phyloP scores from a whole-genome alignment of 2,113 vertebrate species.

The Myotis davidii region DNA sequence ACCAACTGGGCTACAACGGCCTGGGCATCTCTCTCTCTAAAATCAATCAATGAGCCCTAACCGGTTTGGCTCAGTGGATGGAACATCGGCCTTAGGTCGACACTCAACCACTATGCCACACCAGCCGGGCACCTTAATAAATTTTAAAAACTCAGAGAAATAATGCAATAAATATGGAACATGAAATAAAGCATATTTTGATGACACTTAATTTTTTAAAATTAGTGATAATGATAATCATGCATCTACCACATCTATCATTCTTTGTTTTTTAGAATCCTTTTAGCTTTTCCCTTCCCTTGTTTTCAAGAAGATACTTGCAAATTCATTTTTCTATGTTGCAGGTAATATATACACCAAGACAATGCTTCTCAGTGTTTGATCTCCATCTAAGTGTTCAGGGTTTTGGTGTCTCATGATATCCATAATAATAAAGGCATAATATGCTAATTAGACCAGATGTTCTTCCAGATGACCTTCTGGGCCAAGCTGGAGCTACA shows the following conservation, averaged over 20 bases:
- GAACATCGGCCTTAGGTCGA: too few relatives aligned
- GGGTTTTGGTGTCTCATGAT: not conserved
- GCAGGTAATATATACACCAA: not conserved
- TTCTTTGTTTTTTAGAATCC: not conserved
- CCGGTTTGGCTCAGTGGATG: too few relatives aligned
- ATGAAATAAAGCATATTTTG: too few relatives aligned
- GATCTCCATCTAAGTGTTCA: not conserved
- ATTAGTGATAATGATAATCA: not conserved
- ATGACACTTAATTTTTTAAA: not conserved
- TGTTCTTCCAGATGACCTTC: too few relatives aligned
- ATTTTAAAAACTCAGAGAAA: too few relatives aligned
- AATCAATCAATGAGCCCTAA: not conserved
- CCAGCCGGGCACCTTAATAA: too few relatives aligned
- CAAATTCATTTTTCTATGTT: conserved; percentile 1
- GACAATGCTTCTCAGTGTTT: not conserved
- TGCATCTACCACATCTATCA: not conserved
- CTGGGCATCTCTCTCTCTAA: not conserved
- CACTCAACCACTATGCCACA: too few relatives aligned
- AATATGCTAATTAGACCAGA: too few relatives aligned
- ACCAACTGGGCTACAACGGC: not conserved
- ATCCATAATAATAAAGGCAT: too few relatives aligned
- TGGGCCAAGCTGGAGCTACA: too few relatives aligned
- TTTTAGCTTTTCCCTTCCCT: not conserved
- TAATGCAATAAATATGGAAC: too few relatives aligned
- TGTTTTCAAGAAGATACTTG: not conserved